Percentiles rank a stretch among this genome's conserved stretches.
Evolutionary conservation across 1,140 invertebrate genomes (phyloP).

Genomic region (Plodia interpunctella): DNA sequence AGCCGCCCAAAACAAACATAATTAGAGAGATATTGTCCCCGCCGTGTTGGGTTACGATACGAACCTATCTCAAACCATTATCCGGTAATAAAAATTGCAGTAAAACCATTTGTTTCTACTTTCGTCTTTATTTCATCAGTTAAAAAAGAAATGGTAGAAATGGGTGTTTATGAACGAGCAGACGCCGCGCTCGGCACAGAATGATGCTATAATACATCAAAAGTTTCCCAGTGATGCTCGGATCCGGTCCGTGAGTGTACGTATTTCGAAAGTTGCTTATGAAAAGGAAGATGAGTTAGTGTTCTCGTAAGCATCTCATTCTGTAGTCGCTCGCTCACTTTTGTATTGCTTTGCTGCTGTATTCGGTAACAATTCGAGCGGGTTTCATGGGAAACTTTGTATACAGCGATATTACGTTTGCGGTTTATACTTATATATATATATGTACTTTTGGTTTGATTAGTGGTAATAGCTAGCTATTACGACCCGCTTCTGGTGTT

Average conservation of each 20-base stretch:
- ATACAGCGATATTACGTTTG: not conserved
- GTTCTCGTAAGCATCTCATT: slow-evolving; percentile 22
- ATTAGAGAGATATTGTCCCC: slow-evolving; percentile 38
- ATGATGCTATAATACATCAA: slow-evolving; percentile 33
- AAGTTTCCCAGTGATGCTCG: slow-evolving; percentile 24
- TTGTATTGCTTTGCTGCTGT: not conserved
- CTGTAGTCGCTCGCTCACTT: slow-evolving; percentile 19
- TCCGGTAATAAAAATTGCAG: slow-evolving; percentile 6
- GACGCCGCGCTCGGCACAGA: slow-evolving; percentile 15
- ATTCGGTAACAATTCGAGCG: slow-evolving; percentile 1
- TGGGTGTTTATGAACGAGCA: not conserved
- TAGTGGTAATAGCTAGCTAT: slow-evolving; percentile 20
- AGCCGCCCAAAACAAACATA: slow-evolving; percentile 43
- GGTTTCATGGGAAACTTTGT: not conserved
- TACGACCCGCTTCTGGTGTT: slow-evolving; percentile 4
- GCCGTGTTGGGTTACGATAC: slow-evolving; percentile 14
- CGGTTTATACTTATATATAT: not conserved
- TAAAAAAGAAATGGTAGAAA: not conserved
- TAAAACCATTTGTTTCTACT: not conserved
- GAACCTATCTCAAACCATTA: not conserved
- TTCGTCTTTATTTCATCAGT: not conserved
- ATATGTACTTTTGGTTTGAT: slow-evolving; percentile 15
- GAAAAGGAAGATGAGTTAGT: slow-evolving; percentile 29
- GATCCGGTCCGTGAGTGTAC: slow-evolving; percentile 25
- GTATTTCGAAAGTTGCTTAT: slow-evolving; percentile 31